These are phyloP conservation scores for Ennomos erosarius DNA, from an alignment of 2,888 invertebrate species.

Conservation along the genomic window DNA sequence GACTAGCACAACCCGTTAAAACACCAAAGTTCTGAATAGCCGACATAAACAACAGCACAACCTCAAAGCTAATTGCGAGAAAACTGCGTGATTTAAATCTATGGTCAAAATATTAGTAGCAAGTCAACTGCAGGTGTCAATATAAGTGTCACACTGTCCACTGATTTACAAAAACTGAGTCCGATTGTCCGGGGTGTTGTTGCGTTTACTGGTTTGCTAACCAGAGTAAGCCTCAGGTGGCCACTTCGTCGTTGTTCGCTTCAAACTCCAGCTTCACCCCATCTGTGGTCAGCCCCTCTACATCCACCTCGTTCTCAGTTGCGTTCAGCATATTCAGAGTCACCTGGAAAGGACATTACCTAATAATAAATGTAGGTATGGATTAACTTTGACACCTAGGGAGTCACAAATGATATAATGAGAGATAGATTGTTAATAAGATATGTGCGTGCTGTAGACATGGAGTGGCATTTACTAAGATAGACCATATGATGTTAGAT, in stretches of 20 bases:
- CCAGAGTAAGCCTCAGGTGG: slow-evolving; percentile 79
- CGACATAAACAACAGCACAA: background rate
- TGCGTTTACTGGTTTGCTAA: slow-evolving; percentile 24
- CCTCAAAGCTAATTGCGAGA: background rate
- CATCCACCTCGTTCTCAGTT: slow-evolving; percentile 95
- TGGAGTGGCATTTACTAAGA: too few species aligned
- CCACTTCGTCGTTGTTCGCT: slow-evolving; percentile 90
- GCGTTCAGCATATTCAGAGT: slow-evolving; percentile 97
- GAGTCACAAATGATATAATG: background rate
- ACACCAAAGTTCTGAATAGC: background rate
- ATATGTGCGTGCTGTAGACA: too few species aligned
- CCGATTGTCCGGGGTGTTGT: slow-evolving; percentile 8
- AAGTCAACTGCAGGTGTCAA: background rate
- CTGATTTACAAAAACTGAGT: slow-evolving; percentile 15
- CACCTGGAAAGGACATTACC: slow-evolving; percentile 79
- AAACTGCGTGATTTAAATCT: background rate
- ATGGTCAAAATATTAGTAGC: background rate
- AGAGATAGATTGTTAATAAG: background rate
- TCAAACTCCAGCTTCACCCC: slow-evolving; percentile 92
- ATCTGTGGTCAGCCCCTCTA: slow-evolving; percentile 91
- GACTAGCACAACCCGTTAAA: too few species aligned
- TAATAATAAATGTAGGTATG: too few species aligned
- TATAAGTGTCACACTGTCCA: slow-evolving; percentile 10
- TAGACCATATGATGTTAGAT: too few species aligned
- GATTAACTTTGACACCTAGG: too few species aligned